Percentiles rank a stretch among this genome's conserved stretches.
These are phyloP conservation scores for Fratercula arctica DNA, from an alignment of 2,797 vertebrate genomes.

Conservation along the genomic window DNA sequence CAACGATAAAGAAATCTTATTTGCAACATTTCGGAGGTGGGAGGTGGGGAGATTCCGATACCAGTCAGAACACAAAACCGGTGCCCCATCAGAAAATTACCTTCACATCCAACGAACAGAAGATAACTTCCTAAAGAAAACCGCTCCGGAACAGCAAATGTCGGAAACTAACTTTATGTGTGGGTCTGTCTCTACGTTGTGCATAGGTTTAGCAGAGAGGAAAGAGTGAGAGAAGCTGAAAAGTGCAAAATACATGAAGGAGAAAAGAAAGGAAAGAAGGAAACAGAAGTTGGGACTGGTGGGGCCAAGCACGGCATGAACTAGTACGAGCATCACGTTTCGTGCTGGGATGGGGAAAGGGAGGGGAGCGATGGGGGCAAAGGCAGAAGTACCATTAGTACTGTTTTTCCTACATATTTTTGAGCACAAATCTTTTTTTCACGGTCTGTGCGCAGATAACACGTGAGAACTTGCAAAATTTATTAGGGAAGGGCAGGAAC, in stretches of 20 bases:
- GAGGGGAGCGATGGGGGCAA: not conserved
- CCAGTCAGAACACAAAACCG: constrained; percentile 3
- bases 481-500: not conserved
- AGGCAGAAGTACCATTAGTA: not conserved
- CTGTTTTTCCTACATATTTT: not conserved
- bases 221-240: not conserved
- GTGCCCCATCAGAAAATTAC: constrained; percentile 11
- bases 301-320: not conserved
- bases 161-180: constrained; percentile 29
- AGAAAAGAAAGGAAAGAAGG: constrained; percentile 18
- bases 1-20: not conserved
- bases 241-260: not conserved
- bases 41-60: not conserved
- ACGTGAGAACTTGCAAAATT: rapidly evolving
- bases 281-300: not conserved
- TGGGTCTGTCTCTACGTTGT: not conserved
- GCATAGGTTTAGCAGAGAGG: not conserved
- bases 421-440: not conserved
- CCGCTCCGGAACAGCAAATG: constrained; percentile 3
- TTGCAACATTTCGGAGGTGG: not conserved
- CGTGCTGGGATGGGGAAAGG: not conserved
- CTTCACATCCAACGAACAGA: constrained; percentile 6
- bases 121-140: not conserved
- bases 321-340: not conserved
- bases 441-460: not conserved